Base-by-base conservation (phyloP, 1,140 invertebrate species). In the Melanaphis sacchari region DNA sequence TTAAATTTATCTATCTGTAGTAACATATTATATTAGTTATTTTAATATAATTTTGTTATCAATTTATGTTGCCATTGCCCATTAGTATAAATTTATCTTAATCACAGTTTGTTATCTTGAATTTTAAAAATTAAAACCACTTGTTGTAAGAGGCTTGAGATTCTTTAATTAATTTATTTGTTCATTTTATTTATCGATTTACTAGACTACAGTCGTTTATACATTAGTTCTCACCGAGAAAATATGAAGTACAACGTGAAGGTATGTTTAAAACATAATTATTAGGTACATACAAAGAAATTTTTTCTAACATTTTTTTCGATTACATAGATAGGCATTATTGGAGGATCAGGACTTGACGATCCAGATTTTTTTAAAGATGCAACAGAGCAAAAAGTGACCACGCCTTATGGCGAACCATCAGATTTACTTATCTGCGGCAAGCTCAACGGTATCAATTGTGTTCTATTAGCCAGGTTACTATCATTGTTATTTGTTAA, bases 311-410 rank as follows among this genome's bases (percentile, higher is more conserved):
- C 38, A 31, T 3, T 0, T 88, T 89, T 81, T 89, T 52, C 88
- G 43, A 84, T 54, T 49, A 43, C 94, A 93, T 93, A 99, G 98
- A 97, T 99, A 94, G 99, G 98, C 93, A 99, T 99, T 81, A 99
- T 99, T 95, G 98, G 98, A 40, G 99, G 99, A 1, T 98, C 98
- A 76, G 99, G 99, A 1, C 96, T 99, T 40, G 98, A 98, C 94
- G 96, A 99, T 95, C 97, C 98, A 0, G 96, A 98, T 94, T 96
- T 99, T 93, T 96, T 99, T 87, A 96, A 97, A 95, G 96, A 97
- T 94, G 96, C 96, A 31, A 95, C 95, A 31, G 96, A 97, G 94
- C 96, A 96, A 84, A 94, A 94, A 54, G 96, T 98, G 0, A 96
- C 95, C 59, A 99, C 98, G 15, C 97, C 97, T 0, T 99, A 97